Conservation (phyloP, 2,113 vertebrate genomes). For the Oryzias javanicus region DNA sequence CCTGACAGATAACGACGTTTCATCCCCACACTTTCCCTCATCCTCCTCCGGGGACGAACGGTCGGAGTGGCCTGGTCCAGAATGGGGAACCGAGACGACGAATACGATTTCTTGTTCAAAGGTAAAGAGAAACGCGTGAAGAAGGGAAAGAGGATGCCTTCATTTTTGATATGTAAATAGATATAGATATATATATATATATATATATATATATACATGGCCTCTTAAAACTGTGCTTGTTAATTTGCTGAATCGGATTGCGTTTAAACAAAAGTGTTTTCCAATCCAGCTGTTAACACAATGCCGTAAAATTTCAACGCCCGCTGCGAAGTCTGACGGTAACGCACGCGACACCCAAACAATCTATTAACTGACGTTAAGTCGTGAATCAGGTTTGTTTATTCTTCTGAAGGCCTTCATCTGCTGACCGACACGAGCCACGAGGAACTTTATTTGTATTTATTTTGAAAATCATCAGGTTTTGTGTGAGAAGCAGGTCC, state of each 20-base stretch:
- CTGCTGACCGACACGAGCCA: conserved; percentile 35
- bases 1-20: conserved; percentile 36
- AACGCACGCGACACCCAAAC: conserved; percentile 49
- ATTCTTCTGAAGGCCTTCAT: neutral
- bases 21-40: conserved; percentile 29
- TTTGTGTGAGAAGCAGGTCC: conserved; percentile 36
- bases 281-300: conserved; percentile 43
- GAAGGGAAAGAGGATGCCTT: conserved; percentile 44
- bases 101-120: conserved; percentile 88
- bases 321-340: conserved; percentile 63
- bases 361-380: conserved; percentile 47
- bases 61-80: conserved; percentile 70
- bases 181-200: no score
- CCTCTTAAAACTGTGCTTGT: no score
- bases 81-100: conserved; percentile 86
- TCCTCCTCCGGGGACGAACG: conserved; percentile 56
- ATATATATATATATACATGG: no score
- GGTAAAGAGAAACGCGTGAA: conserved; percentile 62
- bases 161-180: conserved; percentile 44
- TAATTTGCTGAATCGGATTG: neutral
- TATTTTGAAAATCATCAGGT: conserved; percentile 13
- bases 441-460: neutral
- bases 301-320: conserved; percentile 53
- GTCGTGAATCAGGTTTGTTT: conserved; percentile 3
- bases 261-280: conserved; percentile 4